Base-by-base conservation (phyloP, 2,113 vertebrate species). In the Nannospalax galili region DNA sequence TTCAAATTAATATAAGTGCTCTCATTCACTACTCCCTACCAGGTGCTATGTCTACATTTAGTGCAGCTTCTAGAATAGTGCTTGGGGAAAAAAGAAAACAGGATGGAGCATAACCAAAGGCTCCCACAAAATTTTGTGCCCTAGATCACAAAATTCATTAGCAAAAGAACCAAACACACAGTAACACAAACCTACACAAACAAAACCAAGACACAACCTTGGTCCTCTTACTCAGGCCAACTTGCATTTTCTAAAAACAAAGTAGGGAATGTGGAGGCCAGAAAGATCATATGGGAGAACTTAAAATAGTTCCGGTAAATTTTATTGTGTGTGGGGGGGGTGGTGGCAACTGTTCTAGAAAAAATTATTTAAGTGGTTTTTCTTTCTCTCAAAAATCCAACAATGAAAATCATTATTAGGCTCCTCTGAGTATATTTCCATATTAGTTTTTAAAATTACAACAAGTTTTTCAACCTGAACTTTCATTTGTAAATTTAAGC, bases 401-500 rank as follows among this genome's bases (percentile, higher is more conserved):
- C 40, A 91, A 72, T 92, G 28, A 84, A 95, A 93, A 45, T 24
- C n/a, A 65, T 60, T 62, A 92, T 8, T 95, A 88, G 95, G 64
- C 35, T 77, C 87, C 88, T 92, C 45, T 95, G 88, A 94, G 87
- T 52, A n/a, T 30, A 93, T 78, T 88, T 73, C 32, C 42, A 62
- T 69, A 87, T 77, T 93, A 89, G 79, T 58, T 94, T 87, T 93
- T 70, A 52, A 89, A 95, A 74, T 90, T 81, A 95, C 45, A 94
- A 72, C 40, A 89, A n/a, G 20, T 84, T 94, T 91, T 96, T 40
- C 56, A 87, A 92, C 69, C 86, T 95, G 56, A 92, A 91, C 84
- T 94, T 92, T 95, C 56, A 93, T 58, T 89, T 93, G 67, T 42
- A 72, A 65, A 65, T 19, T 22, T 91, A 97, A 95, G 28, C 62